phyloP scores from a whole-genome alignment of 2,888 invertebrate genomes.

The Ophion costatus region DNA sequence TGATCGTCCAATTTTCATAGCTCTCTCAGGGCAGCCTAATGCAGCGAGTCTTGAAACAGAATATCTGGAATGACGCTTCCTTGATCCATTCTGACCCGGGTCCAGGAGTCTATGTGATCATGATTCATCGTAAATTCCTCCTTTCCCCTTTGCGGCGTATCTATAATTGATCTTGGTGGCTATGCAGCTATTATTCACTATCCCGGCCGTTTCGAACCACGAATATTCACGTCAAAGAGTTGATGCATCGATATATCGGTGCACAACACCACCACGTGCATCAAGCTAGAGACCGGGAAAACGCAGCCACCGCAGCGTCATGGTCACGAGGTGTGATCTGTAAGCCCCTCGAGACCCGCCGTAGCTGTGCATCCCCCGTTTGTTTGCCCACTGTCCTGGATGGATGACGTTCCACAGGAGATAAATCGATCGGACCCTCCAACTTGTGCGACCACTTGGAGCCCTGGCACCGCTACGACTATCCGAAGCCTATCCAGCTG shows the following conservation, averaged over 20 bases:
- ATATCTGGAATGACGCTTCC: constrained; percentile 2
- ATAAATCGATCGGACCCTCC: constrained; percentile 27
- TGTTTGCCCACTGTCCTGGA: constrained; percentile 49
- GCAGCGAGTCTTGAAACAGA: background rate
- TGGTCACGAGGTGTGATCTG: constrained; percentile 60
- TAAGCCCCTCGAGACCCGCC: constrained; percentile 59
- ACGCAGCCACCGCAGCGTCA: constrained; percentile 5
- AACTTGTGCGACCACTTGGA: constrained; percentile 2
- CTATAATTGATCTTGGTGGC: constrained; percentile 40
- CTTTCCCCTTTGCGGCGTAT: constrained; percentile 21
- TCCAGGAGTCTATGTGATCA: constrained; percentile 2
- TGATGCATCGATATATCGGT: constrained; percentile 55
- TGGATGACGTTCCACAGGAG: constrained; percentile 48
- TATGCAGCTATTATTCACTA: constrained; percentile 57
- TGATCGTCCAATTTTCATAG: constrained; percentile 30
- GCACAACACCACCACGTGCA: constrained; percentile 27
- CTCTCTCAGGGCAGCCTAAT: background rate
- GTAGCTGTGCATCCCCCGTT: constrained; percentile 37
- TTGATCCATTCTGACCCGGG: constrained; percentile 20
- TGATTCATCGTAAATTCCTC: constrained; percentile 43
- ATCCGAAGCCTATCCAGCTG: too few species aligned
- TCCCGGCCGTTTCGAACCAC: constrained; percentile 31
- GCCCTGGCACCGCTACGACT: too few species aligned
- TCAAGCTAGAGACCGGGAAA: constrained; percentile 9
- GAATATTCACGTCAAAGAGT: constrained; percentile 64